phyloP scores from a whole-genome alignment of 2,888 invertebrate genomes.

The Onchidella celtica region DNA sequence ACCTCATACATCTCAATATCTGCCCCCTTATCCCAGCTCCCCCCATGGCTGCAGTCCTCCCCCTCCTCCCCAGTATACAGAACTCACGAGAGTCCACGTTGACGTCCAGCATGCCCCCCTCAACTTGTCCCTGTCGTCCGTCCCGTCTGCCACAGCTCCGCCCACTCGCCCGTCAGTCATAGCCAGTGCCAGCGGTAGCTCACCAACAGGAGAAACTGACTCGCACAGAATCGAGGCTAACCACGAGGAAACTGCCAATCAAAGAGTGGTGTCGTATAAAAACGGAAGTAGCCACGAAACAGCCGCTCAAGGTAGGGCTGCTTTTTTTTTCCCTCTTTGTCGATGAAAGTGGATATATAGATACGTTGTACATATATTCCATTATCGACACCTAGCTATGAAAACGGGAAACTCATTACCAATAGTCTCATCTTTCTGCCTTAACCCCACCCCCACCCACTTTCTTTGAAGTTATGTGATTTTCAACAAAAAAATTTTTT shows the following conservation, averaged over 20 bases:
- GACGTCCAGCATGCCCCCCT: constrained; percentile 67
- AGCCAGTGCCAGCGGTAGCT: constrained; percentile 56
- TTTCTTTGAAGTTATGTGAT: no score
- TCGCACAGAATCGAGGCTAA: background rate
- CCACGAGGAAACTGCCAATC: constrained; percentile 7
- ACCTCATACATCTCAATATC: constrained; percentile 42
- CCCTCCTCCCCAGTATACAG: constrained; percentile 42
- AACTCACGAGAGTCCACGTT: constrained; percentile 28
- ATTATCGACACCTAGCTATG: no score
- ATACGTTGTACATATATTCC: no score
- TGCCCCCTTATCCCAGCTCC: constrained; percentile 29
- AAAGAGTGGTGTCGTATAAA: background rate
- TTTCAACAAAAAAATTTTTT: no score
- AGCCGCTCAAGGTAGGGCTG: constrained; percentile 23
- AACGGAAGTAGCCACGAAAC: constrained; percentile 15
- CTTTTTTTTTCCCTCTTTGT: background rate
- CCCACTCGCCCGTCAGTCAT: constrained; percentile 68
- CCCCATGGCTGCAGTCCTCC: constrained; percentile 35
- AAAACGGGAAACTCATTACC: no score
- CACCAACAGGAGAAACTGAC: constrained; percentile 9
- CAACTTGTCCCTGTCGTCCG: constrained; percentile 66
- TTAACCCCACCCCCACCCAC: no score
- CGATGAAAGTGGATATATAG: no score
- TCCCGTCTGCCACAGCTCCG: constrained; percentile 44
- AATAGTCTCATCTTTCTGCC: no score